Evolutionary conservation across 2,888 invertebrate genomes (phyloP).

Genomic region (Horisme vitalbata): DNA sequence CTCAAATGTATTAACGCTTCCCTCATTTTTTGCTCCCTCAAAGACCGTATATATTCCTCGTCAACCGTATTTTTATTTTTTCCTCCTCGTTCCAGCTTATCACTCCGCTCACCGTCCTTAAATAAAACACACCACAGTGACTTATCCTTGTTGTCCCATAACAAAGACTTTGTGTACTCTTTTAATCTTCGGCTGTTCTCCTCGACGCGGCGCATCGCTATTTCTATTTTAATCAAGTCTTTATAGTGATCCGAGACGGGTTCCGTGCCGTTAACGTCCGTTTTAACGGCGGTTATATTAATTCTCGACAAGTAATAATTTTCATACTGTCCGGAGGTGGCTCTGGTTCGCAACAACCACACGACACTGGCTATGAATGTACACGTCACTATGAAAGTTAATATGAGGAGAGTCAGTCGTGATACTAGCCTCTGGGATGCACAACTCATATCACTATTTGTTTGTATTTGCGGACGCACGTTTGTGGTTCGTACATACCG

Average conservation of each 20-base stretch:
- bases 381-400: constrained; percentile 74
- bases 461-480: constrained; percentile 68
- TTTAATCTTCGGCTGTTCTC: constrained; percentile 77
- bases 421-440: constrained; percentile 69
- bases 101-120: constrained; percentile 68
- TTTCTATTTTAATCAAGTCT: constrained; percentile 80
- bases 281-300: constrained; percentile 73
- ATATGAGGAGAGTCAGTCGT: constrained; percentile 73
- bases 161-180: constrained; percentile 76
- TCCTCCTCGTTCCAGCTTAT: constrained; percentile 48
- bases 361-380: constrained; percentile 75
- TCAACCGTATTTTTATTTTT: constrained; percentile 60
- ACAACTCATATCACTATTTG: constrained; percentile 83
- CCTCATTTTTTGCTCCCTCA: constrained; percentile 72
- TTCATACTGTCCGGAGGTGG: constrained; percentile 71
- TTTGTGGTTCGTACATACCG: constrained; percentile 70
- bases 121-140: constrained; percentile 80
- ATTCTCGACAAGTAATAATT: constrained; percentile 82
- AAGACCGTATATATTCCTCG: constrained; percentile 65
- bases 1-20: constrained; percentile 72
- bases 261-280: constrained; percentile 59
- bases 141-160: constrained; percentile 80
- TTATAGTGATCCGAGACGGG: constrained; percentile 74
- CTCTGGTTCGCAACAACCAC: constrained; percentile 71
- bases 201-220: constrained; percentile 79